Evolutionary conservation across 2,888 invertebrate species (phyloP), one percentile per base, ranked within the genome.

Genomic region (Oasisia sp.): DNA sequence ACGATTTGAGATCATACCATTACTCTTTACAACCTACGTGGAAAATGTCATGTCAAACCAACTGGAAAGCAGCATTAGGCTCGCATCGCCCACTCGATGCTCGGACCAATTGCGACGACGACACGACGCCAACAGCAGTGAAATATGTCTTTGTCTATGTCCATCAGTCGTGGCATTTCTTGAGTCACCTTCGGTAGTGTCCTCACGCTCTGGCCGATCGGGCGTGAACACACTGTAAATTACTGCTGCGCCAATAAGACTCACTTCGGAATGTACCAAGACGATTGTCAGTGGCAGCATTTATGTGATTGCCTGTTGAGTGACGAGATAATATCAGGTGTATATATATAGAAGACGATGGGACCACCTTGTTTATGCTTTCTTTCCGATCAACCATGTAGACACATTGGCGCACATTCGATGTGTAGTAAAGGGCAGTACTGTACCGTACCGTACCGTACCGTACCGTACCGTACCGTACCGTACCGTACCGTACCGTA

Each of bases 61-160:
- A 74, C n/a, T 74, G 74, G 3, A 19, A 74, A 19, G 74, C 74
- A 3, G 27, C 74, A 74, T 74, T 74, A 50, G 8, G 50, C 50
- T 14, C 50, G 50, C 14, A 27, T 27, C 74, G 7, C n/a, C n/a
- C 74, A 74, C 27, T 74, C 74, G 74, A 27, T 27, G 74, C 74
- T 7, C 74, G 7, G 27, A 7, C n/a, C 74, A 27, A 3, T 27
- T 74, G 74, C 14, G 19, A 27, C 7, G 27, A 27, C 3, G 27
- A 74, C 74, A 74, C 74, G 74, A 1, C 2, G 74, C 14, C 27
- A 74, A 27, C 74, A 74, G 74, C 74, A 74, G 5, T 74, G 74
- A 74, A 74, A 74, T 74, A 74, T 74, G 74, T 74, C 19, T 74
- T 74, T 74, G 19, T 74, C 74, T 74, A n/a, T 74, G 74, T 74